These are phyloP conservation scores for Caenorhabditis sp. DNA, from an alignment of 2,888 invertebrate genomes.

Conservation along the genomic window DNA sequence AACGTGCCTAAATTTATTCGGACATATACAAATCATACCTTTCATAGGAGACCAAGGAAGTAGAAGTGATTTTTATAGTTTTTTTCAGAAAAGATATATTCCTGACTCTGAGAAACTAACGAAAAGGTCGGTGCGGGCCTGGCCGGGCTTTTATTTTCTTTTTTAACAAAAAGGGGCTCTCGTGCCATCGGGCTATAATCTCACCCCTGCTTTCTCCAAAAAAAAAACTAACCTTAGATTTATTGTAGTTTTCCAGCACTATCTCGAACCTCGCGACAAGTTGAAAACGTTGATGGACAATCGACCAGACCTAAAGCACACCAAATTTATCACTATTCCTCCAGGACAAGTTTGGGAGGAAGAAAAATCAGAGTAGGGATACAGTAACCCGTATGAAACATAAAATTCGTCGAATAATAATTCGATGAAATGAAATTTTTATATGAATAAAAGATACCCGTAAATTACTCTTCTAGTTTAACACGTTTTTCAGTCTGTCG, in stretches of 20 bases:
- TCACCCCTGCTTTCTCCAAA: no score
- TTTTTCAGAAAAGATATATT: neutral
- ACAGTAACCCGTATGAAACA: neutral
- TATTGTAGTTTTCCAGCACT: slow-evolving; percentile 41
- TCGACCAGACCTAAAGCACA: slow-evolving; percentile 25
- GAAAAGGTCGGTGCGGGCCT: no score
- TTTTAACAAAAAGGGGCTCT: no score
- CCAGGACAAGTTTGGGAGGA: slow-evolving; percentile 16
- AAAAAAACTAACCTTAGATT: neutral
- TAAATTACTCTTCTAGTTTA: slow-evolving; percentile 5
- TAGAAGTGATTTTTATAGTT: neutral
- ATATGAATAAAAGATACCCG: no score
- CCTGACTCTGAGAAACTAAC: no score
- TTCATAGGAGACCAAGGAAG: no score
- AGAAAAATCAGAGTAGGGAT: neutral
- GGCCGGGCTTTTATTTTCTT: no score
- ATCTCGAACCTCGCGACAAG: slow-evolving; percentile 56
- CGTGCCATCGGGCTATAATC: no score
- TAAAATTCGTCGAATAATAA: neutral
- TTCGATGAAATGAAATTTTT: neutral
- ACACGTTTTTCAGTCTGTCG: slow-evolving; percentile 17
- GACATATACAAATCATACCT: no score
- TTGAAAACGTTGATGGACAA: slow-evolving; percentile 47
- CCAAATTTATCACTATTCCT: slow-evolving; percentile 38
- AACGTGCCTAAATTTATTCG: no score